Base-by-base conservation (phyloP, 2,888 invertebrate species). In the Pterostichus madidus region DNA sequence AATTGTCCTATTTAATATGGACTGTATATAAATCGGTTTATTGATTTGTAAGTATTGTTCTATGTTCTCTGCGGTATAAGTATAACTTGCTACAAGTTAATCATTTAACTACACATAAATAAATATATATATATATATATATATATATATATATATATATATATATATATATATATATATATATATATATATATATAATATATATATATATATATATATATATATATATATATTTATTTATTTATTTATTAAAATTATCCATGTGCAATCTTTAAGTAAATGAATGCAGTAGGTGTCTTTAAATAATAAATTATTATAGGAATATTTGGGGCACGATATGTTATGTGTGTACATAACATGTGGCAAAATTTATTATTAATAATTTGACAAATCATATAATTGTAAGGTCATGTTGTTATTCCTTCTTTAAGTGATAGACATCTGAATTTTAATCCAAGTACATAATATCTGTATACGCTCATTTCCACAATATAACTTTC, bases 201-300 rank as follows among this genome's bases (percentile, higher is more conserved):
- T 53, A 24, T 24, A 24, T 24, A 24, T 24, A 24, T 24, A n/a
- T 80, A 52, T 68, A n/a, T n/a, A 81, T 75, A 81, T 81, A 80
- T 80, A 81, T 80, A 39, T 53, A 24, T 24, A 24, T 24, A 24
- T 24, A 24, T 24, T n/a, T 80, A 52, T 68, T 68, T 44, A 79
- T 79, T 32, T 77, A 77, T 59, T 59, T 77, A 77, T 77, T 77
- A 77, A 68, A 68, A 80, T 75, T 81, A 81, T 81, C 73, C 75
- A 81, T 81, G 81, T 81, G 81, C 81, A 81, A 81, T 81, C 75
- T 81, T 75, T 81, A 52, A 73, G 49, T 75, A 80, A 81, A 44
- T 39, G 46, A 75, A 75, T 61, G 59, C 73, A 56, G 81, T 75
- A 75, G 81, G 35, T 81, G 73, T 59, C 75, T 75, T 73, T 56